phyloP scores from a whole-genome alignment of 1,140 invertebrate genomes.

The Homarus americanus region DNA sequence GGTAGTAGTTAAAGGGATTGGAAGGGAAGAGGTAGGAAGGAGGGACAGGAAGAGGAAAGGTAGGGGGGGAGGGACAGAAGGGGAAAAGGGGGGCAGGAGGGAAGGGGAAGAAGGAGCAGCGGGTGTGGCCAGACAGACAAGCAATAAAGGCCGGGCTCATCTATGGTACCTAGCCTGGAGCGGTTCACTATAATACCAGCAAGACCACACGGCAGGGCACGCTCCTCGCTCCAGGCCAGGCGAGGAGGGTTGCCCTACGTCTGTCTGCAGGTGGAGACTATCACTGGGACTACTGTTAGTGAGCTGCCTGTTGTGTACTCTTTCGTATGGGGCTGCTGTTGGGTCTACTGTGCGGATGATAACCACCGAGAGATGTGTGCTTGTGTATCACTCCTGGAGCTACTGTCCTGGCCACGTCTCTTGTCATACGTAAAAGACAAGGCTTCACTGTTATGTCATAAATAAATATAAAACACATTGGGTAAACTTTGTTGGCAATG shows the following conservation, averaged over 20 bases:
- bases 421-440: too few relatives aligned
- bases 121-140: constrained; percentile 2
- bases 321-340: neutral
- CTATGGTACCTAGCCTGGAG: neutral
- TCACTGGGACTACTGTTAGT: neutral
- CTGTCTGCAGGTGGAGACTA: neutral
- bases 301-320: neutral
- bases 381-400: neutral
- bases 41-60: neutral
- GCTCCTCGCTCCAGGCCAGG: constrained; percentile 7
- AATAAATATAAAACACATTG: too few relatives aligned
- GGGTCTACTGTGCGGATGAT: too few relatives aligned
- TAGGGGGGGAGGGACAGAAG: too few relatives aligned
- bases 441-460: too few relatives aligned
- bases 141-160: constrained; percentile 12
- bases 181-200: constrained; percentile 4
- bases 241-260: neutral
- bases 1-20: neutral
- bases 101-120: neutral
- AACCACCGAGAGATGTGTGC: neutral
- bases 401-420: too few relatives aligned
- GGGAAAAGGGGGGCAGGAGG: neutral
- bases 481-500: too few relatives aligned
- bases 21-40: neutral
- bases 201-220: constrained; percentile 13